A percentile compares a stretch with the other conserved stretches of the same genome.
Conservation (phyloP, 2,888 invertebrate species). For the Leptopilina drosophilae region DNA sequence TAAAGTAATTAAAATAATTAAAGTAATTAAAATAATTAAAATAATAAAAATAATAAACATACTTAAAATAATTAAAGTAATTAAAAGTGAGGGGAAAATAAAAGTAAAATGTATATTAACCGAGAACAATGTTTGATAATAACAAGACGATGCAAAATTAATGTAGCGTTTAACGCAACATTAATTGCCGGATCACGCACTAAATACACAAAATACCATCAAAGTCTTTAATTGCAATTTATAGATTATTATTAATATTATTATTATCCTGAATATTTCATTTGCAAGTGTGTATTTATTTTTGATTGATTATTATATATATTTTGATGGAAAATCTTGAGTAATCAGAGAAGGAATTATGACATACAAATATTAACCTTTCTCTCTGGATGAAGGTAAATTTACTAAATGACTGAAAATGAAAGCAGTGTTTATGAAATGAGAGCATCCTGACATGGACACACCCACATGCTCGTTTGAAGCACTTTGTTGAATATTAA, state of each 20-base stretch:
- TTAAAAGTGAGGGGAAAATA: no score
- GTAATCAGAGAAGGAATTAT: neutral
- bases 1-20: no score
- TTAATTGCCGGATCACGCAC: neutral
- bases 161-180: neutral
- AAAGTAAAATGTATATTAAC: no score
- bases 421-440: neutral
- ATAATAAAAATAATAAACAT: no score
- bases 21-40: no score
- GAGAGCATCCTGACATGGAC: constrained; percentile 8
- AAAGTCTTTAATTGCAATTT: neutral
- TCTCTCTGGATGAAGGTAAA: neutral
- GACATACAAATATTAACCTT: neutral
- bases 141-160: neutral
- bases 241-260: no score
- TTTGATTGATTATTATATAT: neutral
- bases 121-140: neutral
- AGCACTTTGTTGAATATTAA: constrained; percentile 14
- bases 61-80: no score
- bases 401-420: constrained; percentile 14
- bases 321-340: neutral
- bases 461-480: constrained; percentile 8
- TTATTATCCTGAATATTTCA: no score
- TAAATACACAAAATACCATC: no score
- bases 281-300: no score